Base-by-base conservation (phyloP, 2,113 vertebrate genomes). In the Nasalis larvatus region DNA sequence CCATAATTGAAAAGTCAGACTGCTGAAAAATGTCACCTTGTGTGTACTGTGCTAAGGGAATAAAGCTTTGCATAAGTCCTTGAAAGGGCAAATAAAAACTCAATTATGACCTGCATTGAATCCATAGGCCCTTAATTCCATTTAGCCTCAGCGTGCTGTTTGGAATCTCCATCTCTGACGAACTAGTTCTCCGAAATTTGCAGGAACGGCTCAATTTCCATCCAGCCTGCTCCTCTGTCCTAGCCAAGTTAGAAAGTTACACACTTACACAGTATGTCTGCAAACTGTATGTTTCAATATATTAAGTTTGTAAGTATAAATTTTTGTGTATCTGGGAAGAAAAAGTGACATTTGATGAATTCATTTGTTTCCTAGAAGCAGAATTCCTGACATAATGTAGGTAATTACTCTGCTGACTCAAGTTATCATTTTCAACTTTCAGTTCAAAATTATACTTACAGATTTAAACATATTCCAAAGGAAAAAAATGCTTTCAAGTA, bases 1-100 rank as follows among this genome's bases (percentile, higher is more conserved):
- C 58, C 60, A n/a, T 96, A 97, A 97, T 93, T 96, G 97, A 98
- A 97, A 96, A 97, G 77, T 91, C 94, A 96, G 68, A 88, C 73
- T 71, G 88, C 71, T 95, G 66, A 97, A 87, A 96, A 96, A 96
- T 89, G 73, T 94, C 92, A 96, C 78, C 54, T 92, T 95, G 58
- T 94, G 37, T 94, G 90, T 92, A 69, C 47, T 86, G 30, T 86
- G 78, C 73, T 94, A 82, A 96, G 58, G 80, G 85, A 96, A 78
- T 95, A 87, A 96, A 87, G 71, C 81, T 95, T 94, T 97, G 73
- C 47, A 30, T 77, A 73, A 93, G 54, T 96, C 87, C 71, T 94
- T 82, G 63, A 85, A 92, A 97, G 92, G 94, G 91, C 81, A 95
- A 94, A 87, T 97, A 94, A 87, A 78, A 96, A 96, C 93, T 86